Conservation (phyloP, 2,113 vertebrate genomes). For the Eptesicus fuscus region DNA sequence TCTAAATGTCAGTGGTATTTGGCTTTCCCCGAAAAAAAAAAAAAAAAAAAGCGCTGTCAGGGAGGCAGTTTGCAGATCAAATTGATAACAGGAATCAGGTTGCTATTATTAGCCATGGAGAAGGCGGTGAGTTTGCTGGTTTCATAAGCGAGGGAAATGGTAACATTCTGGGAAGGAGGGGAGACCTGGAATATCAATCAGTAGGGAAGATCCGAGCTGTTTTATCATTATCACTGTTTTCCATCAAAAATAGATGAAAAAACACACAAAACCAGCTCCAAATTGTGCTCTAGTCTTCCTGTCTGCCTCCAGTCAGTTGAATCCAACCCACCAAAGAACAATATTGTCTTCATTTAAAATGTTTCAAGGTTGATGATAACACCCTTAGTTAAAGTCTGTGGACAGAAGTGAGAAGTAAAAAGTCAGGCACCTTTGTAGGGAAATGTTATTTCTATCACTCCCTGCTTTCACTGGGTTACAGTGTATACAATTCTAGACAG, state of each 20-base stretch:
- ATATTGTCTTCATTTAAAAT: not conserved
- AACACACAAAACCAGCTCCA: not conserved
- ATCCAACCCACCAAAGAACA: not conserved
- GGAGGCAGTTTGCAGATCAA: slow-evolving; percentile 54
- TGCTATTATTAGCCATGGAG: slow-evolving; percentile 58
- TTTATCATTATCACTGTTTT: slow-evolving; percentile 12
- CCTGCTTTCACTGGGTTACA: not conserved
- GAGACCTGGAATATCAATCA: slow-evolving; percentile 52
- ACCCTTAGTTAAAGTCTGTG: not conserved
- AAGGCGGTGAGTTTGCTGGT: slow-evolving; percentile 10
- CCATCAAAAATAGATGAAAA: not conserved
- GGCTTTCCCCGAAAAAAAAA: slow-evolving; percentile 5
- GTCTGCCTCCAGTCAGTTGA: not conserved
- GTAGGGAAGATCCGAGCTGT: not conserved
- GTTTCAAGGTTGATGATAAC: not conserved
- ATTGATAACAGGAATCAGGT: slow-evolving; percentile 34
- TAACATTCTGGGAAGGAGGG: not conserved
- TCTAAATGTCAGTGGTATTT: slow-evolving; percentile 56
- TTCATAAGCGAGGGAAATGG: slow-evolving; percentile 11
- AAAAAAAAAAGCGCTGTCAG: slow-evolving; percentile 37
- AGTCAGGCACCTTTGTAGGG: slow-evolving; percentile 37
- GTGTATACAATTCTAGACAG: slow-evolving; percentile 46
- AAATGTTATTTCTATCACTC: slow-evolving; percentile 6
- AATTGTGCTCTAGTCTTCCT: not conserved
- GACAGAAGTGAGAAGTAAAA: slow-evolving; percentile 46